Conservation (phyloP, 2,888 invertebrate species). For the Ophraella communa region DNA sequence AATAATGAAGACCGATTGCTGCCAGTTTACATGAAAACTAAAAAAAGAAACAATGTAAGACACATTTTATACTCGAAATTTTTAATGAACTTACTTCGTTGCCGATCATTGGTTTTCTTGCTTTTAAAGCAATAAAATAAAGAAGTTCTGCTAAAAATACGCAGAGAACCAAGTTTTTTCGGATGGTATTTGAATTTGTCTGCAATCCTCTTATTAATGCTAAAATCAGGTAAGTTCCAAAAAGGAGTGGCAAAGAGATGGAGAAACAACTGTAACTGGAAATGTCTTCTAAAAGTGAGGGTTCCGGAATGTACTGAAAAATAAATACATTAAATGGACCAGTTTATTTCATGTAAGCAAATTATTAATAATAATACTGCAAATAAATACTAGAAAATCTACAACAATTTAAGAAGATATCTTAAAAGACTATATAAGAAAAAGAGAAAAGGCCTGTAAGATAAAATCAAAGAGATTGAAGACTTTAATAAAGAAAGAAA, state of each 20-base stretch:
- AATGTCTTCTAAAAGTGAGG: slow-evolving; percentile 83
- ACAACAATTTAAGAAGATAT: no score
- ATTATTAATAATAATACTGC: no score
- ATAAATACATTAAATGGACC: neutral
- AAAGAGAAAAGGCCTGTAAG: no score
- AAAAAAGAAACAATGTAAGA: slow-evolving; percentile 39
- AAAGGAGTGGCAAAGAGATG: slow-evolving; percentile 80
- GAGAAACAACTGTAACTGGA: slow-evolving; percentile 90
- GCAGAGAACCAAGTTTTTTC: slow-evolving; percentile 91
- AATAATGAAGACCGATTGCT: slow-evolving; percentile 91
- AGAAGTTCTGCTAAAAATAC: slow-evolving; percentile 85
- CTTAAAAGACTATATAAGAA: no score
- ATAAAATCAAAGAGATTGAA: no score
- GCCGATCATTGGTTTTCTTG: slow-evolving; percentile 77
- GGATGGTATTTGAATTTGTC: slow-evolving; percentile 92
- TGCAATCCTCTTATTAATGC: slow-evolving; percentile 81
- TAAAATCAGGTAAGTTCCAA: slow-evolving; percentile 80
- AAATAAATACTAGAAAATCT: no score
- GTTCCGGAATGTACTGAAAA: slow-evolving; percentile 80
- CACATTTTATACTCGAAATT: neutral
- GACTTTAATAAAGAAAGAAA: no score
- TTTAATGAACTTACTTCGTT: slow-evolving; percentile 70
- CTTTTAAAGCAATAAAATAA: slow-evolving; percentile 87
- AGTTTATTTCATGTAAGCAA: no score
- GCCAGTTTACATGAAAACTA: slow-evolving; percentile 86